Conservation (phyloP, 2,113 vertebrate species). For the Gavialis gangeticus region DNA sequence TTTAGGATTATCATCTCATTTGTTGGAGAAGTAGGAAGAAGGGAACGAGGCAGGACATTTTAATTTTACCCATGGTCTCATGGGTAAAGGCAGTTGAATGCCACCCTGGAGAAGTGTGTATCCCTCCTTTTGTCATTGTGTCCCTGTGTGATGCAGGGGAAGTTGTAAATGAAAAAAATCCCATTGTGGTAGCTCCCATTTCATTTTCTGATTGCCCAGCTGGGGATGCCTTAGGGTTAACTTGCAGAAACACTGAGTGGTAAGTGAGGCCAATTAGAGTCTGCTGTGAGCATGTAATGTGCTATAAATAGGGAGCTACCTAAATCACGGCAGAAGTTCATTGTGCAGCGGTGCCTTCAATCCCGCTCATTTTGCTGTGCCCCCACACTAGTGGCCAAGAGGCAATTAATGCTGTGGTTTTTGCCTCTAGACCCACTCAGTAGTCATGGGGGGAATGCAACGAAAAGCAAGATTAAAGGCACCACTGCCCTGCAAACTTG, state of each 20-base stretch:
- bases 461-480: no score
- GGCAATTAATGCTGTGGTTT: no score
- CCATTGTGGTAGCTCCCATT: neutral
- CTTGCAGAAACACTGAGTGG: neutral
- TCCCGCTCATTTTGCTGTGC: no score
- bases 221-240: neutral
- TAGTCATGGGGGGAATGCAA: no score
- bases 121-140: neutral
- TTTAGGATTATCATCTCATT: accelerated
- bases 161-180: neutral
- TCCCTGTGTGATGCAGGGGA: neutral
- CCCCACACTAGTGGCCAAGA: no score
- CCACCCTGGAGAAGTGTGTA: neutral
- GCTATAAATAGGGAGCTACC: neutral
- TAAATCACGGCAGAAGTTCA: no score
- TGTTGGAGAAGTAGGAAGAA: neutral
- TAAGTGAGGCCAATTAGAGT: neutral
- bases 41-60: no score
- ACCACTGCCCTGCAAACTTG: no score
- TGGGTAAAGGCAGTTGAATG: neutral
- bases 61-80: neutral
- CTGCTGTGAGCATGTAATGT: neutral
- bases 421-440: no score
- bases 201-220: neutral
- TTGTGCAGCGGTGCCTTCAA: no score